Evolutionary conservation across 2,888 invertebrate species (phyloP).

Genomic region (Agriopis marginaria): DNA sequence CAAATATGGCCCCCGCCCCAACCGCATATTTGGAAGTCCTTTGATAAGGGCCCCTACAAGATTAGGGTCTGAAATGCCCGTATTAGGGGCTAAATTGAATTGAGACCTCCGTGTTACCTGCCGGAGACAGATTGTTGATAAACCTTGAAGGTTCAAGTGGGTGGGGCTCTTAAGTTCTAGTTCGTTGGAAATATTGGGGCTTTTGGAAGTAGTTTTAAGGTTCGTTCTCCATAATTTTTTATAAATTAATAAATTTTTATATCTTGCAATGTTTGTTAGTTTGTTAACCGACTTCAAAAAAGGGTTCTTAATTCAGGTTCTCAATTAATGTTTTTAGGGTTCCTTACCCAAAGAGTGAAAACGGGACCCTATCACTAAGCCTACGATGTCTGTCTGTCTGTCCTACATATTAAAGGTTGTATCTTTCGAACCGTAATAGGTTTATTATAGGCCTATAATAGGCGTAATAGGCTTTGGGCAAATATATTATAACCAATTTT

Average conservation of each 20-base stretch:
- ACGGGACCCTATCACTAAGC: too few relatives aligned
- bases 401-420: too few relatives aligned
- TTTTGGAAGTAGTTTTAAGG: neutral
- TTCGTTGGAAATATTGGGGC: neutral
- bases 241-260: neutral
- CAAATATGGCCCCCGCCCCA: constrained; percentile 21
- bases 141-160: constrained; percentile 23
- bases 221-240: neutral
- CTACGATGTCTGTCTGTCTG: too few relatives aligned
- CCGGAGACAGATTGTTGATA: constrained; percentile 35
- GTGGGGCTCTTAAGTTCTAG: constrained; percentile 2
- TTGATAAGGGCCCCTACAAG: constrained; percentile 34
- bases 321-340: too few relatives aligned
- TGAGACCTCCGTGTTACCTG: constrained; percentile 32
- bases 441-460: too few relatives aligned
- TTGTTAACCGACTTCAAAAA: neutral
- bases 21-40: constrained; percentile 30
- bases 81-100: constrained; percentile 31
- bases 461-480: too few relatives aligned
- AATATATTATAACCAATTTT: too few relatives aligned
- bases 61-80: constrained; percentile 35
- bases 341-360: too few relatives aligned
- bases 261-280: too few relatives aligned
- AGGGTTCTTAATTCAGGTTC: neutral
- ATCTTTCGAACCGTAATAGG: too few relatives aligned